A percentile compares a stretch with the other conserved stretches of the same genome.
Conservation (phyloP, 2,888 invertebrate genomes). For the Doris montereyensis region DNA sequence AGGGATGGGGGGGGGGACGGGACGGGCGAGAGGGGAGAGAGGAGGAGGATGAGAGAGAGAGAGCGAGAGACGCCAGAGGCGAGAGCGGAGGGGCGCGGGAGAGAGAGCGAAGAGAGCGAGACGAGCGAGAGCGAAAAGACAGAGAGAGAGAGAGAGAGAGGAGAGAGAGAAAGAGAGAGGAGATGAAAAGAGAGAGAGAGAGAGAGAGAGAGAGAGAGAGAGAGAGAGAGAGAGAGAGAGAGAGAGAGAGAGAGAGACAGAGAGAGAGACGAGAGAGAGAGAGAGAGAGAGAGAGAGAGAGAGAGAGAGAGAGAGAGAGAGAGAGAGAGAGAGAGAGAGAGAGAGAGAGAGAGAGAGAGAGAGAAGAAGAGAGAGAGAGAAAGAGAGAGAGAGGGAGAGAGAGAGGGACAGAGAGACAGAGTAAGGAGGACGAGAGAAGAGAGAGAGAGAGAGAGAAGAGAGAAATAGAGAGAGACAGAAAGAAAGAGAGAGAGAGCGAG, state of each 20-base stretch:
- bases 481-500: too few species aligned
- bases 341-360: not conserved
- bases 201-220: not conserved
- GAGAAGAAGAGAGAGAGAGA: not conserved
- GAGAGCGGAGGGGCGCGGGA: not conserved
- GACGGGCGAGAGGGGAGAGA: not conserved
- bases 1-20: too few species aligned
- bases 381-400: not conserved
- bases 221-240: not conserved
- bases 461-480: too few species aligned
- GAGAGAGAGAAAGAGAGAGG: not conserved
- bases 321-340: slow-evolving; percentile 1
- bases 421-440: too few species aligned
- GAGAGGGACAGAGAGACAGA: not conserved
- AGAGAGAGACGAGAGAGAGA: too few species aligned
- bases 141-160: not conserved
- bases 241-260: not conserved
- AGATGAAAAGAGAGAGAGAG: not conserved
- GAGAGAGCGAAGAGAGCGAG: not conserved
- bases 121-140: not conserved
- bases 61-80: not conserved
- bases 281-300: slow-evolving; percentile 9
- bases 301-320: slow-evolving; percentile 4
- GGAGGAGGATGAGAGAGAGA: not conserved
- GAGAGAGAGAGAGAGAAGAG: slow-evolving; percentile 7